Evolutionary conservation across 2,113 vertebrate genomes (phyloP), one percentile per base, ranked within the genome.

Genomic region (Sylvia atricapilla): DNA sequence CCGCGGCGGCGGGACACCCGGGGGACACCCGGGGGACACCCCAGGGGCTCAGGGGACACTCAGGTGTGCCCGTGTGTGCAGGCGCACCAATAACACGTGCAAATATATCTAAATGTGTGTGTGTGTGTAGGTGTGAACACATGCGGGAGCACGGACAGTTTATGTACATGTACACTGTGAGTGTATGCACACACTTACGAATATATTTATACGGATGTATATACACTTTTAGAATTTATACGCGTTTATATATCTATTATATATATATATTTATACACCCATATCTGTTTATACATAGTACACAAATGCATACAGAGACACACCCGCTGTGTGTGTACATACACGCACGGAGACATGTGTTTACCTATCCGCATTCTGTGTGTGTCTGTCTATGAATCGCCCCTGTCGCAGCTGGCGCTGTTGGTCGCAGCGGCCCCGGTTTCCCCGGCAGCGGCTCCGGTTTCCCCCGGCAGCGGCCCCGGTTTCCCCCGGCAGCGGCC

Each of bases 381-480:
- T 1, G 31, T 0, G 2, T 1, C 18, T 2, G 2, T 30, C 2
- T 1, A 8, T 3, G 11, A 17, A 27, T 1, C 2, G 68, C 23
- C 1, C 0, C 20, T 2, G 7, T 4, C 1, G 6, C 56, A 28
- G 50, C 4, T 2, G 67, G 50, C 27, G 35, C 52, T 28, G 44
- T 4, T 16, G 0, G 1, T 4, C 2, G 2, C 75, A 2, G 56
- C 55, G n/a, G n/a, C n/a, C n/a, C n/a, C n/a, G n/a, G n/a, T n/a
- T n/a, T n/a, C n/a, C n/a, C n/a, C n/a, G n/a, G n/a, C n/a, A n/a
- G n/a, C n/a, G n/a, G n/a, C n/a, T n/a, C n/a, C n/a, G n/a, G n/a
- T n/a, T n/a, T n/a, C n/a, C n/a, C n/a, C n/a, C n/a, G n/a, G n/a
- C n/a, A n/a, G n/a, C n/a, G n/a, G n/a, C n/a, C n/a, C n/a, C n/a